Evolutionary conservation across 1,140 invertebrate species (phyloP).

Genomic region (Halictus rubicundus): DNA sequence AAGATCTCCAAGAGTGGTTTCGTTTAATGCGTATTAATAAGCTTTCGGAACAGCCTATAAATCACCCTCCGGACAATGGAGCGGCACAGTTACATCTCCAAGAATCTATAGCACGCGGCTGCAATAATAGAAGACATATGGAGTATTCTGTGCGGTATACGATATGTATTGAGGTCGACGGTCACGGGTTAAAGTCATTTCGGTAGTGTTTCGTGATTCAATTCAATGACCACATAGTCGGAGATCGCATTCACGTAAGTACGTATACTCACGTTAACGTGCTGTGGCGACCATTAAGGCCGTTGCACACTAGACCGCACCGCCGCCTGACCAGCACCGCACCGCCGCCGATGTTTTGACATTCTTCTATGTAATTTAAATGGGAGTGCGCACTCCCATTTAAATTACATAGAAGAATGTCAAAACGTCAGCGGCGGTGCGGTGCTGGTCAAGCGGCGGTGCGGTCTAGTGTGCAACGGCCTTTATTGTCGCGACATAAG

Average conservation of each 20-base stretch:
- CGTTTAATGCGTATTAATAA: conserved; percentile 15
- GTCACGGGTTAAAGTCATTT: conserved; percentile 40
- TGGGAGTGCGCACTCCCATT: too few species aligned
- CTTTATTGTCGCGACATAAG: too few species aligned
- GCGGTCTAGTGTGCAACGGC: too few species aligned
- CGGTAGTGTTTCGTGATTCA: conserved; percentile 17
- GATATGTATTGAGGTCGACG: conserved; percentile 23
- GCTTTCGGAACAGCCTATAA: not conserved
- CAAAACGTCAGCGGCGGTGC: too few species aligned
- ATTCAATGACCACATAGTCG: conserved; percentile 14
- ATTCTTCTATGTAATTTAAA: too few species aligned
- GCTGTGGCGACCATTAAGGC: too few species aligned
- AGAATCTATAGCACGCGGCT: conserved; percentile 23
- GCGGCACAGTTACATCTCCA: conserved; percentile 21
- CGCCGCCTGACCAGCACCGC: too few species aligned
- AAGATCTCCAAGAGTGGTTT: not conserved
- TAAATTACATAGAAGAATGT: too few species aligned
- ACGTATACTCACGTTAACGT: not conserved
- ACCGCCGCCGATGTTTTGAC: too few species aligned
- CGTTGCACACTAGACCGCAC: too few species aligned
- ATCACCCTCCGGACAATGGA: not conserved
- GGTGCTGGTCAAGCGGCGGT: too few species aligned
- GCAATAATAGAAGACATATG: conserved; percentile 30
- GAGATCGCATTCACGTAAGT: conserved; percentile 9
- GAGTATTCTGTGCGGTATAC: conserved; percentile 5